Base-by-base conservation (phyloP, 1,140 invertebrate species). In the Eurosta solidaginis region DNA sequence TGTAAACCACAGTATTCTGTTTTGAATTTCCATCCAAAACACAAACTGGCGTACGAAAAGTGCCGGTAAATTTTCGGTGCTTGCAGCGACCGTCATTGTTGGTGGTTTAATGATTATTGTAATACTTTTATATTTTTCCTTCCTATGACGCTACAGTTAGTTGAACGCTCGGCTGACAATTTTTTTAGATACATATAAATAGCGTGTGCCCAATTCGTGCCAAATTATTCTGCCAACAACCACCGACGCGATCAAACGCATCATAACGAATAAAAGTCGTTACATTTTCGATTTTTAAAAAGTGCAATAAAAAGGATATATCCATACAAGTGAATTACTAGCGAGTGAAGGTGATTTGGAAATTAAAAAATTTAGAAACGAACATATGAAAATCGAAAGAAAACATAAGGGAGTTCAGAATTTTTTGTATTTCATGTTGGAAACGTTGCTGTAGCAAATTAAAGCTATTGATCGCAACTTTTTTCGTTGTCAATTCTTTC, bases 131-230 rank as follows among this genome's bases (percentile, higher is more conserved):
- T 3, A 59, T 20, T 42, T 63, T 63, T 63, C 29, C 12, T 22
- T 14, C 3, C 27, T 29, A 68, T 68, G 59, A 68, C 59, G 59
- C 59, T 68, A 20, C 59, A 40, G 33, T 68, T 68, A 33, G 22
- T 17, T 5, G 17, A 17, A 40, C 59, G 73, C 22, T 9, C 0
- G 42, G 42, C 25, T 17, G 20, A 22, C 6, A 29, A 50, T 76
- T 33, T 36, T 85, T 85, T n/a, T n/a, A n/a, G n/a, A n/a, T n/a
- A n/a, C n/a, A 85, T 85, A 85, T 85, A 85, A 85, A 84, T 80
- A 85, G 83, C 82, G 84, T 83, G 82, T 78, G 83, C 78, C 81
- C 78, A 54, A 79, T 78, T 78, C 80, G 80, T 75, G 79, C 76
- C 78, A 75, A 85, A 83, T 82, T 83, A 85, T 85, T 85, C 82